Base-by-base conservation (phyloP, 2,888 invertebrate species). In the Eupithecia tripunctaria region DNA sequence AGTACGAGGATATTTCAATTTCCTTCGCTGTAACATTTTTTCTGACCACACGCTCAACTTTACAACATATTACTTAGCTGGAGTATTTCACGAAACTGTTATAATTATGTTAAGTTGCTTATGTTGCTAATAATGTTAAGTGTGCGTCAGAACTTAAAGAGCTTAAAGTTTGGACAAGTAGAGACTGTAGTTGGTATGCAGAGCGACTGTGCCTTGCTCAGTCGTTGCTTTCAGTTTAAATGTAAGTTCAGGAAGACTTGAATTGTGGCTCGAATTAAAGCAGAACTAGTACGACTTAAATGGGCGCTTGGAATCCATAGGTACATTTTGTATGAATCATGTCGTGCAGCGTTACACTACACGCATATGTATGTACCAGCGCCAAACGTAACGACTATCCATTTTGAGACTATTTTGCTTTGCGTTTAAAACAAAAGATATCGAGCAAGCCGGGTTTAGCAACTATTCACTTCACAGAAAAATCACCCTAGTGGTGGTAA, bases 1-100 rank as follows among this genome's bases (percentile, higher is more conserved):
- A 77, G 76, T 32, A 63, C 8, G 79, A 72, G 78, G 74, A 67
- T 78, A 75, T 82, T 83, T 81, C 79, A 79, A 78, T 82, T 81
- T 82, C 75, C 71, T 76, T 73, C 71, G 67, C 68, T 51, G 36
- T 63, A 67, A 59, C 25, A 73, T 29, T 56, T 72, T 68, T 68
- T 68, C n/a, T 38, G 66, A 68, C 47, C 68, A 67, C 43, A 38
- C 43, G 60, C 32, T 70, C 18, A 15, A 29, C 60, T 60, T 60
- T 36, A n/a, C 51, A 62, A 25, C 59, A 38, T 72, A 62, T 66
- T 62, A 63, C 67, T 68, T 68, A 25, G 7, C 43, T 32, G 32
- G 32, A 38, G 25, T 56, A 63, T 73, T 70, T 70, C 59, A 43
- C 38, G 29, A 43, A 47, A 60, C n/a, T 60, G 38, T 63, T 71